These are phyloP conservation scores for Metopolophium dirhodum DNA, from an alignment of 1,140 invertebrate genomes.

Conservation along the genomic window DNA sequence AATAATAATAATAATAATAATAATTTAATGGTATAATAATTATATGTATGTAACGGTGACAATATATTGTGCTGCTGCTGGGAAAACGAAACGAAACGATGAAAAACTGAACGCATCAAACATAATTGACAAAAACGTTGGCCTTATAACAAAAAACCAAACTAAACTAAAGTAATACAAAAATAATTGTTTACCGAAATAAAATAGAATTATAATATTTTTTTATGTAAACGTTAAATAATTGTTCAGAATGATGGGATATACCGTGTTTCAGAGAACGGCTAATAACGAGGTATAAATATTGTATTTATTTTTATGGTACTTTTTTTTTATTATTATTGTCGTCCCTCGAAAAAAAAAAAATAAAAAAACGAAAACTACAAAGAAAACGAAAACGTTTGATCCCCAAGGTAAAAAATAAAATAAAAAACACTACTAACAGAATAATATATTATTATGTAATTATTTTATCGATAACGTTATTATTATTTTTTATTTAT, in stretches of 20 bases:
- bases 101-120: conserved; percentile 1
- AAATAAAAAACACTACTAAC: not conserved
- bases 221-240: not conserved
- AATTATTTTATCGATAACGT: not conserved
- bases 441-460: not conserved
- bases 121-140: conserved; percentile 46
- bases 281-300: not conserved
- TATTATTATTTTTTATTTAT: not conserved
- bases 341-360: conserved; percentile 17
- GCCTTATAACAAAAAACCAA: not conserved
- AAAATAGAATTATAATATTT: conserved; percentile 20
- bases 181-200: conserved; percentile 30
- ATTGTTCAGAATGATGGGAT: not conserved
- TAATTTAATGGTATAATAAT: not conserved
- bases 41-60: not conserved
- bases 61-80: not conserved
- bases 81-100: not conserved
- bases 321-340: not conserved
- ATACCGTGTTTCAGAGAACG: not conserved
- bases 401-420: conserved; percentile 17
- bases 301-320: not conserved
- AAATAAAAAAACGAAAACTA: not conserved
- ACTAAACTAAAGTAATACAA: conserved; percentile 31
- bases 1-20: not conserved
- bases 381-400: not conserved